Percentiles rank a stretch among this genome's conserved stretches.
Conservation (phyloP, 2,797 vertebrate species). For the Mus caroli region DNA sequence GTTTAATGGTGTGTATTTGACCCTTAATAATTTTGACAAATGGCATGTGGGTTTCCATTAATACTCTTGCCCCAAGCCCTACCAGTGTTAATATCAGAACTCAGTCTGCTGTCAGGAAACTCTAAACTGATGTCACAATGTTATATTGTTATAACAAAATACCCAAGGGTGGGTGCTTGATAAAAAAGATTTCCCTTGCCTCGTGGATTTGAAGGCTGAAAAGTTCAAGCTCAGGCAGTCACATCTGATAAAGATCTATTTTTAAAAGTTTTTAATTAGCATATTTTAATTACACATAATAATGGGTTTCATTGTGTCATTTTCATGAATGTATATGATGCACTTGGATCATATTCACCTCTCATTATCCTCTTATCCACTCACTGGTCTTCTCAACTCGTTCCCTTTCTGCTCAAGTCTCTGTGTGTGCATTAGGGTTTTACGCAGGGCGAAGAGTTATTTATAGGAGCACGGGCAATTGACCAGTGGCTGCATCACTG, state of each 20-base stretch:
- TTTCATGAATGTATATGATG: neutral
- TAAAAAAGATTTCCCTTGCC: neutral
- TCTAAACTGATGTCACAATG: neutral
- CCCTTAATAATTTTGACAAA: constrained; percentile 48
- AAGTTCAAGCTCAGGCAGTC: neutral
- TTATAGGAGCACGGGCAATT: neutral
- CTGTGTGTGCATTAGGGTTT: neutral
- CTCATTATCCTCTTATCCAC: neutral
- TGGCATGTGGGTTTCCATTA: constrained; percentile 1
- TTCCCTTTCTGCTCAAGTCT: neutral
- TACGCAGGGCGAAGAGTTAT: neutral
- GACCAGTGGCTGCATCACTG: neutral
- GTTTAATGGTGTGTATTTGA: constrained; percentile 32
- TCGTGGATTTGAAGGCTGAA: neutral
- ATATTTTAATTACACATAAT: constrained; percentile 2
- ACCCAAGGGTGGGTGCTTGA: neutral
- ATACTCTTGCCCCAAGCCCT: constrained; percentile 25
- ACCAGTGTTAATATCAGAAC: constrained; percentile 20
- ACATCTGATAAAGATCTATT: constrained; percentile 11
- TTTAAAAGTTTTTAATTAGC: constrained; percentile 14
- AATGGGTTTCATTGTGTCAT: neutral
- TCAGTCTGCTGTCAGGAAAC: constrained; percentile 38
- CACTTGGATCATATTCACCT: neutral
- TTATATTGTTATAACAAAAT: neutral
- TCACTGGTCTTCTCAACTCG: neutral